These are phyloP conservation scores for Chauna torquata DNA, from an alignment of 2,113 vertebrate genomes.

Conservation along the genomic window DNA sequence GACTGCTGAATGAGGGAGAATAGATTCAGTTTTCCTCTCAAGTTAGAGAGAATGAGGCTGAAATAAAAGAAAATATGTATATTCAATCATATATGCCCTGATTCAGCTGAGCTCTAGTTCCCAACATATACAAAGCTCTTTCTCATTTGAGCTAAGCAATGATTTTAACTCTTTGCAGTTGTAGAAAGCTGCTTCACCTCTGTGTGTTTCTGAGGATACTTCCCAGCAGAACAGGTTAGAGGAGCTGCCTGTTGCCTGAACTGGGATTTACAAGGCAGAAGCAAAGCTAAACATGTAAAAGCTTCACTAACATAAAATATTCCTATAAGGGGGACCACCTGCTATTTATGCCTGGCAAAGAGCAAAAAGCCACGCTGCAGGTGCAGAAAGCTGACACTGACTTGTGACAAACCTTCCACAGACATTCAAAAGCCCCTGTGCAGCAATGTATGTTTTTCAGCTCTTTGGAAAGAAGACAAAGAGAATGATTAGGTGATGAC, in stretches of 20 bases:
- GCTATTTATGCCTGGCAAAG: slow-evolving; percentile 33
- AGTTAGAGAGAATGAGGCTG: background rate
- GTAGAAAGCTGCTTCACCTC: background rate
- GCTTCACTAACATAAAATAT: background rate
- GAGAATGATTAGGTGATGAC: slow-evolving; percentile 8
- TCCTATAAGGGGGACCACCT: background rate
- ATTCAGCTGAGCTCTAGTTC: background rate
- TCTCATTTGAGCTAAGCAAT: background rate
- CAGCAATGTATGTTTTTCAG: background rate
- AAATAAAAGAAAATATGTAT: background rate
- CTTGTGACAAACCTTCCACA: slow-evolving; percentile 15
- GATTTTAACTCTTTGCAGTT: background rate
- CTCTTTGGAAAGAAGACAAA: slow-evolving; percentile 50
- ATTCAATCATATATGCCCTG: background rate
- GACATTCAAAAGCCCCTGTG: background rate
- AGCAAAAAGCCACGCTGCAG: slow-evolving; percentile 1
- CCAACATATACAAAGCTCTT: background rate
- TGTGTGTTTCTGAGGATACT: background rate
- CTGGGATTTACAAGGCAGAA: background rate
- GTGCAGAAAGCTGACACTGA: background rate
- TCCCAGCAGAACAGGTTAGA: background rate
- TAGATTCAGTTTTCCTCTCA: background rate
- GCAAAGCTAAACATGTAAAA: background rate
- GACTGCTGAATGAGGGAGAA: background rate
- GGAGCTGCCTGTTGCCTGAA: background rate